Evolutionary conservation across 2,888 invertebrate species (phyloP), one percentile per base, ranked within the genome.

Genomic region (Parnassius glacialis): DNA sequence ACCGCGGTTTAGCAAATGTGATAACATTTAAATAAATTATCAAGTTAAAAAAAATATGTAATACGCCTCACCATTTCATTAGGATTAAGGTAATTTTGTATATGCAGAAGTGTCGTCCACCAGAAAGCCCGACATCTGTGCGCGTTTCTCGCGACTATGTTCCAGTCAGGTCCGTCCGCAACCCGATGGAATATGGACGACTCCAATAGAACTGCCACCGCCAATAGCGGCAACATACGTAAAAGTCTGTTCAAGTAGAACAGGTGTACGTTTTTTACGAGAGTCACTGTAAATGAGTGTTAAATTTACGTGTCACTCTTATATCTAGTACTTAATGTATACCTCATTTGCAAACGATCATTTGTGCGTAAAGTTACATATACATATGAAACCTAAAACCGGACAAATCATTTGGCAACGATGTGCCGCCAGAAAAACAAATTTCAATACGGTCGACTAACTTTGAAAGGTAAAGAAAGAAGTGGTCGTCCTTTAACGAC

Each of bases 161-260:
- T 58, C 43, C 73, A 10, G 65, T 51, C 3, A 0, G 85, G 85
- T 0, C 85, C 85, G 57, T 86, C 85, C 0, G 75, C 55, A 0
- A 84, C 44, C 11, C 76, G 74, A 61, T 76, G 74, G 0, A 83
- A 64, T 3, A 83, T 45, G 0, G 83, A 80, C 0, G 78, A 75
- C 61, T 84, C 80, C 0, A 85, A 67, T 0, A 86, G 67, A 0
- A 83, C 69, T 20, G 69, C 74, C 1, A 79, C 65, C 0, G 81
- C 84, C 3, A 86, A 65, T 0, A 79, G 62, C 0, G 86, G 86
- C 43, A 85, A 81, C 75, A 84, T 78, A 7, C 86, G 73, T 0
- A 85, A 72, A 1, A 83, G 67, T 10, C 86, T 83, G 41, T 84
- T 80, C 10, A 84, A 66, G 67, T 85, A 85, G 68, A 83, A 86